A percentile compares a stretch with the other conserved stretches of the same genome.
phyloP scores from a whole-genome alignment of 2,113 vertebrate species.

The Clarias macrocephalus region DNA sequence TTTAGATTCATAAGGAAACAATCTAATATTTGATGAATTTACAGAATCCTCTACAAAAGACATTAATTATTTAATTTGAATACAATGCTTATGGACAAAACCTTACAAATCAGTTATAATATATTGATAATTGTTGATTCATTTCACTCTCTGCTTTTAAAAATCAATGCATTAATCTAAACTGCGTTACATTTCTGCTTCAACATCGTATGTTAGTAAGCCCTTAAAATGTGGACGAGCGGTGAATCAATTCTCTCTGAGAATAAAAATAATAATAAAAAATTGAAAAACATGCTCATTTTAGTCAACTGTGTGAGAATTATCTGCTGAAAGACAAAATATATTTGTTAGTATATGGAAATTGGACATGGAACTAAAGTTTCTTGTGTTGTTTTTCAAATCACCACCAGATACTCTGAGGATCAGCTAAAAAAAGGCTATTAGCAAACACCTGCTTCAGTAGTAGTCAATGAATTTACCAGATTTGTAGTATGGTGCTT shows the following conservation, averaged over 20 bases:
- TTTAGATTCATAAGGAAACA: no score
- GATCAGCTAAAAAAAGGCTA: neutral
- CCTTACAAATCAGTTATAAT: neutral
- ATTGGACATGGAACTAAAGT: neutral
- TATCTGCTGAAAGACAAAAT: neutral
- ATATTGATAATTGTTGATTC: neutral
- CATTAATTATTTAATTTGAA: neutral
- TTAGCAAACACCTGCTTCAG: neutral
- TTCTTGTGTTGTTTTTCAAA: neutral
- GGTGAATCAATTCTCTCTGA: neutral
- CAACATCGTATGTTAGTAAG: neutral
- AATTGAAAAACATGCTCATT: neutral
- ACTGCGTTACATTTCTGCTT: neutral
- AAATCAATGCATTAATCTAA: neutral
- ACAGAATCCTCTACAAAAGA: neutral
- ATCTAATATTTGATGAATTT: neutral
- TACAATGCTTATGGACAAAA: neutral
- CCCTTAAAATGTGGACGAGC: neutral
- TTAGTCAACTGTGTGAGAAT: neutral
- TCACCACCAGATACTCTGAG: neutral
- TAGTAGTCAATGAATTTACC: conserved; percentile 53
- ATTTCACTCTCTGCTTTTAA: neutral
- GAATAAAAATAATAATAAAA: neutral
- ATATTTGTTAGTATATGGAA: neutral
- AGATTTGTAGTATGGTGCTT: conserved; percentile 72